Base-by-base conservation (phyloP, 64 coral and sea anemone genomes). In the Montipora sp. region DNA sequence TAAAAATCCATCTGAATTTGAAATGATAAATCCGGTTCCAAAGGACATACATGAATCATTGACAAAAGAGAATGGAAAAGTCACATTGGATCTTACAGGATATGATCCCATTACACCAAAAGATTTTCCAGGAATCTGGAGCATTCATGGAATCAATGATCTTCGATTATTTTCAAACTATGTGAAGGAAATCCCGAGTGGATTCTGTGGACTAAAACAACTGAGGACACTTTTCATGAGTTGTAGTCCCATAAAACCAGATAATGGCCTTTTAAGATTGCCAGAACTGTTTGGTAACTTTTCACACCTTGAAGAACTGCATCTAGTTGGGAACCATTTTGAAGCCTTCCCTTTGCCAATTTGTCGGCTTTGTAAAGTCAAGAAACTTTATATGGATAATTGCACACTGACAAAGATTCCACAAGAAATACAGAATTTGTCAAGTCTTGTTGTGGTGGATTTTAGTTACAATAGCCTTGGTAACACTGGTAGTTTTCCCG, bases 321-420 rank as follows among this genome's bases (percentile, higher is more conserved):
- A 96, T 80, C 68, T 99, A 8, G 90, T 74, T 10, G 83, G 90
- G 59, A 99, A 99, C 49, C 88, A 75, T 65, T 90, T 99, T 83
- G 75, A 47, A 8, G 79, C 24, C 18, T 99, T 99, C 46, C 97
- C 97, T 79, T 15, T 80, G 44, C 89, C 93, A 18, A 89, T 99
- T 86, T 94, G 92, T 71, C 18, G 79, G 0, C 79, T 98, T 63
- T 8, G 7, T 16, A 85, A 80, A 48, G 57, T 98, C 14, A 84
- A 65, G 78, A 95, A 93, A 59, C 92, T 98, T 36, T 93, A 96
- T 53, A 47, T 98, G 43, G 93, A 90, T 73, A 84, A 87, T 10
- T 98, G 97, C 73, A 75, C 82, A 4, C 51, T 98, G 14, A 84
- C 74, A 55, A 77, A 84, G 19, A 80, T 98, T 51, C 90, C 97